A percentile compares a stretch with the other conserved stretches of the same genome.
Conservation (phyloP, 2,113 vertebrate species). For the Oreocharis arfaki region DNA sequence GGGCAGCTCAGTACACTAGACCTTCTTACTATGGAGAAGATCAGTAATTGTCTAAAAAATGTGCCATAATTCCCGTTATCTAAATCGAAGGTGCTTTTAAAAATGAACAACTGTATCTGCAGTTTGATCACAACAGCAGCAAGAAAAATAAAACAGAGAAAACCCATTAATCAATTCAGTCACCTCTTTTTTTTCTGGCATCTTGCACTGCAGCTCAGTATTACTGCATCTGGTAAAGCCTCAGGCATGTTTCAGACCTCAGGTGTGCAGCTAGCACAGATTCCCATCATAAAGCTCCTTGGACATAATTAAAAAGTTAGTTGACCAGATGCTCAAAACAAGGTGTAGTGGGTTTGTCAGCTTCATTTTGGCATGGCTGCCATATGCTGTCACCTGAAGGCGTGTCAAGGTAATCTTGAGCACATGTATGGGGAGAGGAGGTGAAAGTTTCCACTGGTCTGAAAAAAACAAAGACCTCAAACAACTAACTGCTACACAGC, state of each 20-base stretch:
- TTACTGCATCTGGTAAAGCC: neutral
- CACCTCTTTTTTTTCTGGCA: neutral
- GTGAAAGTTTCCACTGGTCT: neutral
- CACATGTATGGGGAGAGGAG: neutral
- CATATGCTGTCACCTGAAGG: neutral
- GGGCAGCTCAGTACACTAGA: neutral
- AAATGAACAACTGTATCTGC: neutral
- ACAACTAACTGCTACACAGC: neutral
- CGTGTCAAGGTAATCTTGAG: neutral
- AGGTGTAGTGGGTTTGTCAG: neutral
- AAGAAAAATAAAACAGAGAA: neutral
- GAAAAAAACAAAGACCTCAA: neutral
- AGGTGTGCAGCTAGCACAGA: neutral
- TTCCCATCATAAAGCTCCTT: neutral
- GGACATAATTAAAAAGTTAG: neutral
- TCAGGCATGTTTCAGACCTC: neutral
- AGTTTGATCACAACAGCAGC: neutral
- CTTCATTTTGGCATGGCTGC: neutral
- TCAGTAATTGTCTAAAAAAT: neutral
- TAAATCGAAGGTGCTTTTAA: neutral
- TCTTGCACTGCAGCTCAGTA: neutral
- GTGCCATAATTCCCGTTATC: neutral
- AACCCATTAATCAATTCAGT: neutral
- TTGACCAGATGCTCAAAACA: neutral
- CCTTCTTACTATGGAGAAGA: neutral